A percentile compares a stretch with the other conserved stretches of the same genome.
Evolutionary conservation across 2,113 vertebrate genomes (phyloP).

Genomic region (Epinephelus cyanopodus): DNA sequence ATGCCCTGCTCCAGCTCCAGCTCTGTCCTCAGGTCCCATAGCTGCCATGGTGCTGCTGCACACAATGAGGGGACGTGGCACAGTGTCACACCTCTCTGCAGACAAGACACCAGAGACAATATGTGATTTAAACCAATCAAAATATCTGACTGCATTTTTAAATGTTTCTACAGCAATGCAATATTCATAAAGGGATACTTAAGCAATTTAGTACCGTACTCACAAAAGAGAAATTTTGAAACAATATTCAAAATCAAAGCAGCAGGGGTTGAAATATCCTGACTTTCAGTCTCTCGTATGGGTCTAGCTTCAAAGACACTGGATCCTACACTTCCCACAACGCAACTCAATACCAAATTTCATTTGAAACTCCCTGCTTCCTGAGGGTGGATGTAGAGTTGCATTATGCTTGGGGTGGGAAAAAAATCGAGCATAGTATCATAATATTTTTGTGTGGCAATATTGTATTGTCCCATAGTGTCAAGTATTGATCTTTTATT

Average conservation of each 20-base stretch:
- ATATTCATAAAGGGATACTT: background rate
- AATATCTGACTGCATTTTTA: background rate
- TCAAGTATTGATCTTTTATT: no score
- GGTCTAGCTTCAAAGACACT: no score
- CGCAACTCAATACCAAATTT: background rate
- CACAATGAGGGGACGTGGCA: slow-evolving; percentile 58
- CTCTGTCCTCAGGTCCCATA: slow-evolving; percentile 71
- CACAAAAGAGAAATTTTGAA: no score
- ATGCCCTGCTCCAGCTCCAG: slow-evolving; percentile 17
- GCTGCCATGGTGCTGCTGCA: slow-evolving; percentile 79
- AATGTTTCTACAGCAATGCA: background rate
- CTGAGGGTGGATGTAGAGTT: no score
- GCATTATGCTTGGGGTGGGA: no score
- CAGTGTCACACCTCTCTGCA: slow-evolving; percentile 57
- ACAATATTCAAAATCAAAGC: no score
- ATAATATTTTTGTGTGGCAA: no score
- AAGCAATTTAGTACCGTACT: background rate
- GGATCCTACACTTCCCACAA: slow-evolving; percentile 7
- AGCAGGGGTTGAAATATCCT: no score
- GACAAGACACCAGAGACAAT: slow-evolving; percentile 7
- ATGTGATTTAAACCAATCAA: background rate
- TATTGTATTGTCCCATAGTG: no score
- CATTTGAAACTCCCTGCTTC: background rate
- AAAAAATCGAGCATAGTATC: no score
- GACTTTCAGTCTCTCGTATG: no score